Conservation (phyloP, 2,797 vertebrate genomes). For the Rhinatrema bivittatum region DNA sequence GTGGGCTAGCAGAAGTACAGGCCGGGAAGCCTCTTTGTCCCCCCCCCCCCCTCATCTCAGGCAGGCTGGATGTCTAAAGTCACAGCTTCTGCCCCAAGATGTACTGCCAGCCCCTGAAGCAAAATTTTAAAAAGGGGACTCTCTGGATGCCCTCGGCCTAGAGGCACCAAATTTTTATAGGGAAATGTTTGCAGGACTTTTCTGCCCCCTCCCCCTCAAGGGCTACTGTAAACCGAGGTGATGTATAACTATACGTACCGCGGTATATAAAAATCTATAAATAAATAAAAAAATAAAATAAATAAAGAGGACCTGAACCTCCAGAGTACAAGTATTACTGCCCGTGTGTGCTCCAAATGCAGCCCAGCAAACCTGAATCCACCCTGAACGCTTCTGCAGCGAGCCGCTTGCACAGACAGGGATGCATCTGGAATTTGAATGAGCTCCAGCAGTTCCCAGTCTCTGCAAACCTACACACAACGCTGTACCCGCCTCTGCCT, state of each 20-base stretch:
- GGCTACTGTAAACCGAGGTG: no score
- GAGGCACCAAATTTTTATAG: slow-evolving; percentile 12
- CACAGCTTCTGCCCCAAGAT: no score
- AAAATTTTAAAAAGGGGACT: no score
- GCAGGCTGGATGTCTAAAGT: no score
- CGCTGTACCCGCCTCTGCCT: slow-evolving; percentile 16
- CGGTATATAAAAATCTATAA: no score
- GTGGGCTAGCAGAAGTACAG: no score
- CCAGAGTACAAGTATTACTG: slow-evolving; percentile 29
- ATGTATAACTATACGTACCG: no score
- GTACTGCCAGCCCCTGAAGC: no score
- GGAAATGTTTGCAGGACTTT: slow-evolving; percentile 20
- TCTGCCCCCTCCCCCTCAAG: slow-evolving; percentile 33
- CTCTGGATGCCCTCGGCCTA: slow-evolving; percentile 37
- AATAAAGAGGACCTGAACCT: slow-evolving; percentile 24
- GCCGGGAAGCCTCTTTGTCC: no score
- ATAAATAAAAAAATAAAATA: no score
- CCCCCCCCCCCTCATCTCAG: no score
- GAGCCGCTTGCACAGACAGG: slow-evolving; percentile 35
- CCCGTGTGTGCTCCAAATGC: slow-evolving; percentile 23
- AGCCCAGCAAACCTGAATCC: slow-evolving; percentile 48
- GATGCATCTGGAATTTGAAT: slow-evolving; percentile 32
- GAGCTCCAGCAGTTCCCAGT: slow-evolving; percentile 31
- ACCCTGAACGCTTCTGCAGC: slow-evolving; percentile 39
- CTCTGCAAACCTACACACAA: slow-evolving; percentile 29